These are phyloP conservation scores for roundworm (Caenorhabditis elegans) DNA, from an alignment of 1,140 invertebrate species.

Conservation along the genomic window DNA sequence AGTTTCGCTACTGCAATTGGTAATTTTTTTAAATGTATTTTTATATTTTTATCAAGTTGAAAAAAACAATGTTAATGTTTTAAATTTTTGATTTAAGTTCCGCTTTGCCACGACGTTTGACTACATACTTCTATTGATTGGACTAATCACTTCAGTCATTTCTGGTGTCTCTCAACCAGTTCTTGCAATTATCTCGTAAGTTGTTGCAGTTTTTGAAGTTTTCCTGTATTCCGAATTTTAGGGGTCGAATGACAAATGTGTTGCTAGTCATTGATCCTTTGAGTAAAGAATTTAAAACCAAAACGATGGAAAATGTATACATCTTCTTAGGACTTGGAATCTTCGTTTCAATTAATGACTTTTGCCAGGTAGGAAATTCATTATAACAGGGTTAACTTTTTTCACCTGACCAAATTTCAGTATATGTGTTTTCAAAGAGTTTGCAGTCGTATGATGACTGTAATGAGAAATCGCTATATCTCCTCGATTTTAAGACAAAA, in stretches of 20 bases:
- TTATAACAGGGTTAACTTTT: too few species aligned
- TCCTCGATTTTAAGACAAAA: conserved; percentile 80
- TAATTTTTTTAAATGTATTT: not conserved
- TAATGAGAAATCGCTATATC: conserved; percentile 74
- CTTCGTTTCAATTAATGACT: conserved; percentile 41
- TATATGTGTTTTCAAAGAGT: conserved; percentile 67
- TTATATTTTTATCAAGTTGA: too few species aligned
- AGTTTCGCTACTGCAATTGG: not conserved
- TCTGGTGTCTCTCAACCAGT: conserved; percentile 49
- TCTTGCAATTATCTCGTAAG: conserved; percentile 41
- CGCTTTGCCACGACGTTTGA: conserved; percentile 52
- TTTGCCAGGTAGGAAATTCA: too few species aligned
- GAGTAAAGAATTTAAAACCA: conserved; percentile 36
- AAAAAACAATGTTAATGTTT: too few species aligned
- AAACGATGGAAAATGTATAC: conserved; percentile 51
- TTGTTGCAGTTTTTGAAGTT: too few species aligned
- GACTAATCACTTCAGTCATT: conserved; percentile 43
- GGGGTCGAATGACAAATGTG: conserved; percentile 36
- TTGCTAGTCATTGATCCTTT: conserved; percentile 41
- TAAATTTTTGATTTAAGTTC: conserved; percentile 39
- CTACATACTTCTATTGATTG: conserved; percentile 50
- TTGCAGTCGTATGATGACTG: conserved; percentile 72
- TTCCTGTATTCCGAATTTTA: too few species aligned
- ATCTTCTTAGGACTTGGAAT: conserved; percentile 49
- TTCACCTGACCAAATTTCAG: conserved; percentile 58